These are phyloP conservation scores for Poecilia picta DNA, from an alignment of 2,797 vertebrate species.

Conservation along the genomic window DNA sequence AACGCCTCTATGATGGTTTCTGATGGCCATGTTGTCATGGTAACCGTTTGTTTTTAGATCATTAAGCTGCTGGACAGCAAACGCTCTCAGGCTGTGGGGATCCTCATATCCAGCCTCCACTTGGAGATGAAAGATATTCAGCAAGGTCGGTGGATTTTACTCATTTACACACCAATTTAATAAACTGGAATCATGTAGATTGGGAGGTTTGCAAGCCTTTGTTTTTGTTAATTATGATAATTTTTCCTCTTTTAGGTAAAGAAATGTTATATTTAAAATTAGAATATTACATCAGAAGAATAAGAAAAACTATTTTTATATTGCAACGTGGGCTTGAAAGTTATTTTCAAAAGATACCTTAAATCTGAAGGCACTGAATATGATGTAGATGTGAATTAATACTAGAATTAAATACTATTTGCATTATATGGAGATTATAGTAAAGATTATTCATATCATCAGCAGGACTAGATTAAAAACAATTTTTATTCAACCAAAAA, in stretches of 20 bases:
- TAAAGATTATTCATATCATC: neutral
- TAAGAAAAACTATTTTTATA: too few species aligned
- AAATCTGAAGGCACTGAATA: too few species aligned
- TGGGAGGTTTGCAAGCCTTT: too few species aligned
- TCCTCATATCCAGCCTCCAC: slow-evolving; percentile 98
- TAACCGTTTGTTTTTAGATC: slow-evolving; percentile 79
- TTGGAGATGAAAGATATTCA: slow-evolving; percentile 98
- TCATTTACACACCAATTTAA: neutral
- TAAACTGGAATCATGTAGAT: neutral
- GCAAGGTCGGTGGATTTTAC: slow-evolving; percentile 81
- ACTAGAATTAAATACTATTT: neutral
- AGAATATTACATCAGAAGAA: too few species aligned
- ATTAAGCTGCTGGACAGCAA: slow-evolving; percentile 95
- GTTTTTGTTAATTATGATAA: too few species aligned
- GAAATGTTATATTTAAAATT: too few species aligned
- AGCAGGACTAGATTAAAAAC: neutral
- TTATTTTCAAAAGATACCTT: too few species aligned
- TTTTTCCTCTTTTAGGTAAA: too few species aligned
- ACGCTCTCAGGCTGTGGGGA: slow-evolving; percentile 95
- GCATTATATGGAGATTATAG: neutral
- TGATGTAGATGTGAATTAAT: too few species aligned
- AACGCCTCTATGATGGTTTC: slow-evolving; percentile 51
- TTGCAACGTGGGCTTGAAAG: too few species aligned
- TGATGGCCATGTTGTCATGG: slow-evolving; percentile 38
- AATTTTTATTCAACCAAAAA: neutral